Percentiles rank a stretch among this genome's conserved stretches.
phyloP scores from a whole-genome alignment of 2,888 invertebrate genomes.

The Phalangium opilio region DNA sequence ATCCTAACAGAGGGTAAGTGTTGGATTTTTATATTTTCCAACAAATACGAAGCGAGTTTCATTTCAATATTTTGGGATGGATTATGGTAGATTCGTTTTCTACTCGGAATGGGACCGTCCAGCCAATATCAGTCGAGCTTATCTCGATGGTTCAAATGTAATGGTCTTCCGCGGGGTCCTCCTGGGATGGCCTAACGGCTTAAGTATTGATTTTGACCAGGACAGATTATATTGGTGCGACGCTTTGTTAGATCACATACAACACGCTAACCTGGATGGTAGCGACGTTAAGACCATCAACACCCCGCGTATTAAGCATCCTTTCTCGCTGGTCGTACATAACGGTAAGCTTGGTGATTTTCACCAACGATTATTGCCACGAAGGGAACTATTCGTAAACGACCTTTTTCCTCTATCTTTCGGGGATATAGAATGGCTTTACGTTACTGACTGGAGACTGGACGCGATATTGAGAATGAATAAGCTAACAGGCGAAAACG shows the following conservation, averaged over 20 bases:
- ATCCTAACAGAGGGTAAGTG: conserved; percentile 71
- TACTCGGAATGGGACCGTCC: conserved; percentile 94
- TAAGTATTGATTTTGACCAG: conserved; percentile 75
- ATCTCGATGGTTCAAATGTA: conserved; percentile 72
- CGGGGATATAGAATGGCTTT: conserved; percentile 55
- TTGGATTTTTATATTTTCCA: not conserved
- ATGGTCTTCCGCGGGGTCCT: conserved; percentile 77
- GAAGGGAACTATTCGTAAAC: too few species aligned
- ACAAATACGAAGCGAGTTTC: not conserved
- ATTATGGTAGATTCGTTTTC: conserved; percentile 49
- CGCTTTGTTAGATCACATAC: conserved; percentile 86
- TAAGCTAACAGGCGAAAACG: conserved; percentile 73
- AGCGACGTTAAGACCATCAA: conserved; percentile 76
- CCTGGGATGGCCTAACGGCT: conserved; percentile 92
- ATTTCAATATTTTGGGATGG: not conserved
- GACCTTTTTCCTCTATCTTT: too few species aligned
- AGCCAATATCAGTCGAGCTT: conserved; percentile 85
- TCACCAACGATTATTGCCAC: too few species aligned
- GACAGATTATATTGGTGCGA: conserved; percentile 95
- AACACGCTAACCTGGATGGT: conserved; percentile 80
- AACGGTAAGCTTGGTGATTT: conserved; percentile 12
- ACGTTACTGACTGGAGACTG: conserved; percentile 91
- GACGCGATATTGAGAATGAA: conserved; percentile 83
- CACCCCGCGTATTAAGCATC: conserved; percentile 69
- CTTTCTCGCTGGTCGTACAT: conserved; percentile 79